Evolutionary conservation across 1,140 invertebrate genomes (phyloP).

Genomic region (Protaetia brevitarsis): DNA sequence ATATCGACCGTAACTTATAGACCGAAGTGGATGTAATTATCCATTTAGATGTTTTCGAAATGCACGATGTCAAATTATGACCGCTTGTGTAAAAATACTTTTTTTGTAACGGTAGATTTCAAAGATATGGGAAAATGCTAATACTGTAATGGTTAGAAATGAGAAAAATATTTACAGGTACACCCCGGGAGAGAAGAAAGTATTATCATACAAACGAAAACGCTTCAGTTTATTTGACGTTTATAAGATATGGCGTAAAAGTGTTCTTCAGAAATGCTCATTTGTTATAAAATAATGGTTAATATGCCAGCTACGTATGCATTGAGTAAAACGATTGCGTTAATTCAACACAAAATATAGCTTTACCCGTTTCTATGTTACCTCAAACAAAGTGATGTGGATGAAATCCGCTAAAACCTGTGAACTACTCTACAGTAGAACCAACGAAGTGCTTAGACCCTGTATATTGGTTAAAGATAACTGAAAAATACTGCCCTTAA

Average conservation of each 20-base stretch:
- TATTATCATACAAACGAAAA: not conserved
- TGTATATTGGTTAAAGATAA: no score
- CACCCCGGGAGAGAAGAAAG: not conserved
- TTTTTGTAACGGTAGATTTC: not conserved
- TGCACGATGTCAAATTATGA: not conserved
- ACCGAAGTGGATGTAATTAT: not conserved
- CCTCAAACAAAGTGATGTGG: not conserved
- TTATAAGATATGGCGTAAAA: no score
- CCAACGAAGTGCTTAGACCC: no score
- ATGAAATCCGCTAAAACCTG: no score
- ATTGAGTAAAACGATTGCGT: no score
- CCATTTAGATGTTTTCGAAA: not conserved
- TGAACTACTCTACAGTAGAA: no score
- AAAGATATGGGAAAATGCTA: not conserved
- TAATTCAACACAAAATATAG: no score
- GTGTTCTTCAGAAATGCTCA: no score
- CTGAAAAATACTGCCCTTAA: no score
- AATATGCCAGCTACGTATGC: no score
- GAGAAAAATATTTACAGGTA: not conserved
- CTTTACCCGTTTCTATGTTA: not conserved
- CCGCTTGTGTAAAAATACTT: not conserved
- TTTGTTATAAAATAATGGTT: no score
- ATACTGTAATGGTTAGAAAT: not conserved
- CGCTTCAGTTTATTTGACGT: not conserved
- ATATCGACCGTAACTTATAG: not conserved